phyloP scores from a whole-genome alignment of 2,113 vertebrate genomes.

The Cairina moschata region DNA sequence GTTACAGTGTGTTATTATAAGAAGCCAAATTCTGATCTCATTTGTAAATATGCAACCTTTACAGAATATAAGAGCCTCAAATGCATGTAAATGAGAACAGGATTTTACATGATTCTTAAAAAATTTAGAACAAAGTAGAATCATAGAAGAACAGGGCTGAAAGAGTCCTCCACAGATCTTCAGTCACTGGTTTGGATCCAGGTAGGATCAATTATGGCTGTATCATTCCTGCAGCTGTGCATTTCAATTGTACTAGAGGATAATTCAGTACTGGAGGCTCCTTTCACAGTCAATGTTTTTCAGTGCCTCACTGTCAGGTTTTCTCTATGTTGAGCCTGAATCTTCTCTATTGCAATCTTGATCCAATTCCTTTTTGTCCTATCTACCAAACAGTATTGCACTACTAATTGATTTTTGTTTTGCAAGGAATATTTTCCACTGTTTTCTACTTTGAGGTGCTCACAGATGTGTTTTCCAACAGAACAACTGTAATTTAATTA shows the following conservation, averaged over 20 bases:
- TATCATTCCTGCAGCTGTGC: neutral
- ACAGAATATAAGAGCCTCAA: neutral
- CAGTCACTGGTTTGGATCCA: fast-evolving
- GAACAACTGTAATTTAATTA: conserved; percentile 35
- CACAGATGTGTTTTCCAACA: conserved; percentile 6
- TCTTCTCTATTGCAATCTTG: neutral
- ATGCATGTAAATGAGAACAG: conserved; percentile 15
- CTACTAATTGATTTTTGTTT: neutral
- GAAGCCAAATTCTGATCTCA: conserved; percentile 59
- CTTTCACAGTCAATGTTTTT: neutral
- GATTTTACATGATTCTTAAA: conserved; percentile 3
- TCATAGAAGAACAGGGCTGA: neutral
- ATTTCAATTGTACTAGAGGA: neutral
- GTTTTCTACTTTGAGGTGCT: neutral
- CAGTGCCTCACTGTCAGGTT: neutral
- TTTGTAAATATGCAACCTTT: conserved; percentile 31
- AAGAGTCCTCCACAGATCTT: neutral
- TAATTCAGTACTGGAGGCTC: neutral
- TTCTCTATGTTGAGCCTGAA: neutral
- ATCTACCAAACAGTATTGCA: neutral
- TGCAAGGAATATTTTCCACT: neutral
- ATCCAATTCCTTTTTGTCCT: neutral
- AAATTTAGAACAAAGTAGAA: neutral
- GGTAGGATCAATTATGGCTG: neutral
- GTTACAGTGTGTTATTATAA: neutral